Base-by-base conservation (phyloP, 1,140 invertebrate species). In the Eupeodes corollae region DNA sequence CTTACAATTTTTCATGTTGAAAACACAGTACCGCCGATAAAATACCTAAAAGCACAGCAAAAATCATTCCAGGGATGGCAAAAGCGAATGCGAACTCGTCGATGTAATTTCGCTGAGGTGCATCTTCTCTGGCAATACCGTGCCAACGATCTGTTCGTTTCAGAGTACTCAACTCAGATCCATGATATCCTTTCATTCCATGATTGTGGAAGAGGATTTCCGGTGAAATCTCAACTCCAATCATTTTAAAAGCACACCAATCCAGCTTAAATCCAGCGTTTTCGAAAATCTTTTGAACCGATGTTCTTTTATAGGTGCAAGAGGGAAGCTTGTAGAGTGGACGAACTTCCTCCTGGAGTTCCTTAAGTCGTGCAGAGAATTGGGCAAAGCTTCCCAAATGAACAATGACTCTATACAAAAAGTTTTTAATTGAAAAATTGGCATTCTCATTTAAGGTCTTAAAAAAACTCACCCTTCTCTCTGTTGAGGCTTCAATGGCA, bases 211-310 rank as follows among this genome's bases (percentile, higher is more conserved):
- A 68, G 6, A 63, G 51, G n/a, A 67, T 59, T 49, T 66, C 60
- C 38, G 37, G 52, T 15, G 49, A 44, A 18, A 48, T 42, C 8
- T 66, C 59, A 34, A 63, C 48, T 13, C 57, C 56, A 13, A 88
- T 85, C 72, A 92, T 70, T 67, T 79, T 75, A 60, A 93, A 92
- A 42, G 82, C 81, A 57, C 90, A 94, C 91, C 90, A 94, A 64
- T 94, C 90, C 14, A 91, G 63, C 31, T 79, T 75, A 56, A 92
- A 84, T 11, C 79, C 79, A 15, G 80, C 78, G 47, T 83, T 78
- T 52, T 87, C 73, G 65, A 94, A 93, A 18, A 84, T 73, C 56
- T 84, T 76, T 61, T 94, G 89, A 0, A 87, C 86, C 0, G 84
- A 85, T 0, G 88, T 91, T 51, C 84, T 73, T 61, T 91, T 92